Evolutionary conservation across 2,888 invertebrate genomes (phyloP).

Genomic region (Gnatocerus cornutus): DNA sequence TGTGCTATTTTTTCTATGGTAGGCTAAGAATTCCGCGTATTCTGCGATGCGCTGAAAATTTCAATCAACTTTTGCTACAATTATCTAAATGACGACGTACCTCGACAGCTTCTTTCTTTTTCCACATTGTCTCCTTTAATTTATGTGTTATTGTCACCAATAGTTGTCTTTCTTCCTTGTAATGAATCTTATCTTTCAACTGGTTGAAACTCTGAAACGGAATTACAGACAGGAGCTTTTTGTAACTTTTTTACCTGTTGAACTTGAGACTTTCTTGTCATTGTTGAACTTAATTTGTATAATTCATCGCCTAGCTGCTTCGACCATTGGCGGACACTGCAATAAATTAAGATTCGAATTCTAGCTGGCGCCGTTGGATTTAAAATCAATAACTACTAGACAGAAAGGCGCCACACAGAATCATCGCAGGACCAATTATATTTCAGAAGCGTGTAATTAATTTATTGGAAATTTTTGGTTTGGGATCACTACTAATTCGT

Average conservation of each 20-base stretch:
- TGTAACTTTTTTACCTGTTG: constrained; percentile 75
- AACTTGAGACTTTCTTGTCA: constrained; percentile 83
- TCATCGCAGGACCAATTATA: constrained; percentile 42
- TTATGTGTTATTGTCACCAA: constrained; percentile 87
- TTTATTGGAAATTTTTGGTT: too few species aligned
- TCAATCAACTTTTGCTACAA: constrained; percentile 30
- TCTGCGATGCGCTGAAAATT: constrained; percentile 64
- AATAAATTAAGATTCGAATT: constrained; percentile 52
- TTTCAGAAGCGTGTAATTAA: not conserved
- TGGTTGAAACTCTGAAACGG: constrained; percentile 60
- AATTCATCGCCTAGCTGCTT: constrained; percentile 84
- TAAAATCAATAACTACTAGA: constrained; percentile 50
- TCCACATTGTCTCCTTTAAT: constrained; percentile 88
- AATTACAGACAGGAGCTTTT: not conserved
- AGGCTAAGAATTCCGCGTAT: constrained; percentile 66
- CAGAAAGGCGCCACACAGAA: constrained; percentile 48
- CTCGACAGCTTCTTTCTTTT: constrained; percentile 88
- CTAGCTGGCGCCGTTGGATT: constrained; percentile 49
- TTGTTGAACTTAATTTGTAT: constrained; percentile 83
- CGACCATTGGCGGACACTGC: constrained; percentile 85
- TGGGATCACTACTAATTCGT: too few species aligned
- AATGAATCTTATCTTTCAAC: constrained; percentile 56
- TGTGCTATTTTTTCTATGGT: constrained; percentile 59
- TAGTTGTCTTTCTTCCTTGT: constrained; percentile 76
- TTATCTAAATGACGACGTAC: constrained; percentile 72